Conservation (phyloP, 2,888 invertebrate genomes). For the Dryobotodes eremita region DNA sequence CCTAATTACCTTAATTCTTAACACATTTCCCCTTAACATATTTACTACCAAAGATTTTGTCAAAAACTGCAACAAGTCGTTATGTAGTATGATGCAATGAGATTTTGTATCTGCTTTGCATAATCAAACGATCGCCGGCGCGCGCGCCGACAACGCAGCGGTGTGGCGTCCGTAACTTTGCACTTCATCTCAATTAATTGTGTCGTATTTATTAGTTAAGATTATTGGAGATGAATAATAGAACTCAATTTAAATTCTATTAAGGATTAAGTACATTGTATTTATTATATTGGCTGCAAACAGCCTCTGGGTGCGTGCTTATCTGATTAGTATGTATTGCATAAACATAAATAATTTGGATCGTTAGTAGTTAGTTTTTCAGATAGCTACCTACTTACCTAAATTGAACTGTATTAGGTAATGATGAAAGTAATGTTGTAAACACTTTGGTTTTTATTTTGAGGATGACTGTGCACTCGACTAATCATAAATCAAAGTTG, state of each 20-base stretch:
- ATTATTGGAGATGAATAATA: slow-evolving; percentile 26
- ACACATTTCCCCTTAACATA: slow-evolving; percentile 2
- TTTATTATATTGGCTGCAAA: not conserved
- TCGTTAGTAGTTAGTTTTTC: not conserved
- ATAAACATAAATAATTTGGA: not conserved
- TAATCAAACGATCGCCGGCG: slow-evolving; percentile 54
- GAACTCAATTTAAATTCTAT: slow-evolving; percentile 24
- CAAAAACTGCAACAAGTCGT: slow-evolving; percentile 51
- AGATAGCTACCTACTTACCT: not conserved
- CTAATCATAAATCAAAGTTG: not conserved
- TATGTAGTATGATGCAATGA: slow-evolving; percentile 65
- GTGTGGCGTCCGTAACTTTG: slow-evolving; percentile 10
- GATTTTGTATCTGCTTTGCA: slow-evolving; percentile 68
- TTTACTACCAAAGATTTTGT: slow-evolving; percentile 43
- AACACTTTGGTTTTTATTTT: slow-evolving; percentile 1
- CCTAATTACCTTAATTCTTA: not conserved
- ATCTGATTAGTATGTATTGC: not conserved
- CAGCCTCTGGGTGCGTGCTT: not conserved
- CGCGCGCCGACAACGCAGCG: slow-evolving; percentile 14
- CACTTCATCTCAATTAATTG: slow-evolving; percentile 34
- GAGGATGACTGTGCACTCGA: slow-evolving; percentile 25
- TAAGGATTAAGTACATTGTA: slow-evolving; percentile 1
- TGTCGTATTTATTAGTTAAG: slow-evolving; percentile 31
- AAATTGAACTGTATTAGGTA: slow-evolving; percentile 7
- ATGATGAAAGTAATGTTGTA: not conserved